phyloP scores from a whole-genome alignment of 2,888 invertebrate genomes.

The Zele albiditarsus region DNA sequence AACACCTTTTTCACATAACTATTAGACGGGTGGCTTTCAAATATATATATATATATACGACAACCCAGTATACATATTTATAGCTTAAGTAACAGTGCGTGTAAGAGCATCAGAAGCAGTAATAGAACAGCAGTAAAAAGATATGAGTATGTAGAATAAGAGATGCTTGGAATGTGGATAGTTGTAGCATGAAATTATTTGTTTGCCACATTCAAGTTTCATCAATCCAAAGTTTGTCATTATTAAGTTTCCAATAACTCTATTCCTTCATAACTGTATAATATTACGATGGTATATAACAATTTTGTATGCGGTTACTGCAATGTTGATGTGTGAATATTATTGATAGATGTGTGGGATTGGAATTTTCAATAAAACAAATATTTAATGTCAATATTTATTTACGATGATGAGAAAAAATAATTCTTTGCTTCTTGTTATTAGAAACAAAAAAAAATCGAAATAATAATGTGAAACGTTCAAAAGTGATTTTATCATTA shows the following conservation, averaged over 20 bases:
- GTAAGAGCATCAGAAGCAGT: neutral
- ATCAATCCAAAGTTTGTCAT: constrained; percentile 1
- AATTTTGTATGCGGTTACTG: neutral
- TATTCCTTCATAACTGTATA: neutral
- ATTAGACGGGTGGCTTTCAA: constrained; percentile 18
- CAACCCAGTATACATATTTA: neutral
- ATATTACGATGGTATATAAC: neutral
- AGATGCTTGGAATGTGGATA: constrained; percentile 48
- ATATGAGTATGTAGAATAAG: neutral
- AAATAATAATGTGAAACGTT: too few species aligned
- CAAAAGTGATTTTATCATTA: too few species aligned
- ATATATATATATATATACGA: too few species aligned
- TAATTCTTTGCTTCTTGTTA: too few species aligned
- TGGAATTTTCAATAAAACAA: neutral
- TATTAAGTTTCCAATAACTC: neutral
- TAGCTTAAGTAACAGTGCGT: neutral
- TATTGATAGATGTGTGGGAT: neutral
- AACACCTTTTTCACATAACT: constrained; percentile 1
- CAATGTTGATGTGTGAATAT: neutral
- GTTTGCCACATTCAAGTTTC: constrained; percentile 38
- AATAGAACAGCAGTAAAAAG: constrained; percentile 3
- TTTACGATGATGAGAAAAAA: too few species aligned
- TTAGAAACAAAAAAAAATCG: too few species aligned
- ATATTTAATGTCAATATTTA: too few species aligned
- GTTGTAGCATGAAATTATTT: constrained; percentile 50